Evolutionary conservation across 2,113 vertebrate genomes (phyloP), one percentile per base, ranked within the genome.

Genomic region (rabbit (Oryctolagus cuniculus)): DNA sequence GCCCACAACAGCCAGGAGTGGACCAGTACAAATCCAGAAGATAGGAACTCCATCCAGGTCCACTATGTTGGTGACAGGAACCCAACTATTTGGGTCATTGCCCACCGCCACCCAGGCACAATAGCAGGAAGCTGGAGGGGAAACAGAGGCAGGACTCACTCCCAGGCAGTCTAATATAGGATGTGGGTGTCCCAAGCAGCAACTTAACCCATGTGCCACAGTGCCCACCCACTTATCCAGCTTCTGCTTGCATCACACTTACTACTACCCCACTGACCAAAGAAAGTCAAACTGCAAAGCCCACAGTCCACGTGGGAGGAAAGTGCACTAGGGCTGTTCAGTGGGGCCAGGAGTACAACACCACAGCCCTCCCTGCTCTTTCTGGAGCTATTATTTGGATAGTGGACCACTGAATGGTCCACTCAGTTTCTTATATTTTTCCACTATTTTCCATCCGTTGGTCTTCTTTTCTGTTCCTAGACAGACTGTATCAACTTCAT

Each of bases 381-480:
- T 44, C 89, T 29, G 1, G 29, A 81, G 5, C 27, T n/a, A 11
- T 17, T n/a, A 44, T 49, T 69, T 85, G 58, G 63, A 5, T 73
- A 13, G 72, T 58, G 63, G 17, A 51, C 15, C 13, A 75, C n/a
- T 36, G 27, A 11, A 10, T 63, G n/a, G 21, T 27, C 49, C 29
- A 25, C 34, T 61, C 15, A 66, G 73, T 95, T 80, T 38, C 58
- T 67, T 81, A 70, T 25, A 17, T 72, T 91, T 77, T 29, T n/a
- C 9, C 13, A 77, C 16, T 73, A 22, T 49, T 79, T 84, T 49
- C 77, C 24, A 53, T 16, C 19, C 25, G 2, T 90, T 77, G 66
- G 44, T 19, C 64, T 91, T 84, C 72, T 73, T 84, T 67, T 19
- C 29, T 84, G 6, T 49, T 82, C 21, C n/a, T 69, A 91, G n/a